Percentiles rank a stretch among this genome's conserved stretches.
Conservation (phyloP, 1,140 invertebrate species). For the Dendrolimus kikuchii region DNA sequence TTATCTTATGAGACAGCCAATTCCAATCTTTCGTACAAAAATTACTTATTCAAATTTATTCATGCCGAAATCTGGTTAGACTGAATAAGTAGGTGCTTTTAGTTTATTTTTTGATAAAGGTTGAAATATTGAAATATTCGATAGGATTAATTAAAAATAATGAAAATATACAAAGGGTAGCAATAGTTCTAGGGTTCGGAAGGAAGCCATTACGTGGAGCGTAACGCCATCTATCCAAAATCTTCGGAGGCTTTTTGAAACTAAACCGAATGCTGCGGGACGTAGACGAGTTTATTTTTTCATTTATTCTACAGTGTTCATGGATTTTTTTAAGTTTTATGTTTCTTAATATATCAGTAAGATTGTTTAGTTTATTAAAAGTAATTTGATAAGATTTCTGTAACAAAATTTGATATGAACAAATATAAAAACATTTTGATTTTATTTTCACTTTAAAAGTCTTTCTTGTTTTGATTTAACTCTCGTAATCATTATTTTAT, state of each 20-base stretch:
- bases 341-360: too few species aligned
- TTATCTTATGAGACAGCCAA: conserved; percentile 18
- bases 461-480: too few species aligned
- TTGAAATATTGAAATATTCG: neutral
- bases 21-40: conserved; percentile 20
- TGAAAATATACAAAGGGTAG: conserved; percentile 11
- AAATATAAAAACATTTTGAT: too few species aligned
- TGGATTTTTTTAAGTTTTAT: too few species aligned
- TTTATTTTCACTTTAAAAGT: too few species aligned
- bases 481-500: too few species aligned
- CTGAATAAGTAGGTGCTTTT: conserved; percentile 15
- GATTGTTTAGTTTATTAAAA: too few species aligned
- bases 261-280: conserved; percentile 59
- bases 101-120: conserved; percentile 9
- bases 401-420: too few species aligned
- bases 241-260: conserved; percentile 63
- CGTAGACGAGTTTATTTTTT: conserved; percentile 24
- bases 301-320: neutral
- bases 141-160: conserved; percentile 7
- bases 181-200: conserved; percentile 17
- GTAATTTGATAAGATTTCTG: too few species aligned
- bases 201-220: conserved; percentile 44
- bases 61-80: conserved; percentile 28
- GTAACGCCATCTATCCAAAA: conserved; percentile 68
- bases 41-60: conserved; percentile 62